These are phyloP conservation scores for Andrena flavipes DNA, from an alignment of 2,888 invertebrate genomes.

Conservation along the genomic window DNA sequence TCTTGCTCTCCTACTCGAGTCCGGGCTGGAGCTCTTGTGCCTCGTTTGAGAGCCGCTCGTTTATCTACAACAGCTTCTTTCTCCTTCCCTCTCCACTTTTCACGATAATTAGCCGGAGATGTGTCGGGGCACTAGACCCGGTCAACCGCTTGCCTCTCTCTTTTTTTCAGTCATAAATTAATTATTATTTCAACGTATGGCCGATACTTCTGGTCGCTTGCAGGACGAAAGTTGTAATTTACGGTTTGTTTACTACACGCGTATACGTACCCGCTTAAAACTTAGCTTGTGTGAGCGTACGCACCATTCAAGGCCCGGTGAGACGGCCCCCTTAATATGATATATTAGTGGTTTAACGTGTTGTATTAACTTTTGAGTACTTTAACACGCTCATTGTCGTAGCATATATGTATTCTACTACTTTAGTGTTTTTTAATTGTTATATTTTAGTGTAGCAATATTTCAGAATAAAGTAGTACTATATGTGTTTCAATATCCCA, in stretches of 20 bases:
- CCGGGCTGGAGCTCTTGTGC: constrained; percentile 24
- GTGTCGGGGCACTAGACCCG: constrained; percentile 11
- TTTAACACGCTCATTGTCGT: neutral
- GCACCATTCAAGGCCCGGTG: too few species aligned
- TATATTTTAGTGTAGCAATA: neutral
- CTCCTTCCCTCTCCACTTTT: constrained; percentile 2
- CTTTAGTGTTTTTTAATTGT: neutral
- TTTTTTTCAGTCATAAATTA: too few species aligned
- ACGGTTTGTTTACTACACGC: too few species aligned
- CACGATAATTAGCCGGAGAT: constrained; percentile 11
- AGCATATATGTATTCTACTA: neutral
- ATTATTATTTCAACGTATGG: too few species aligned
- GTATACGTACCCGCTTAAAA: too few species aligned
- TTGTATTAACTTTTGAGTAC: neutral
- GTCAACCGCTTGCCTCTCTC: neutral
- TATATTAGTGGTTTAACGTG: too few species aligned
- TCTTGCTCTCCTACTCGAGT: constrained; percentile 11
- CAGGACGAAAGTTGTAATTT: too few species aligned
- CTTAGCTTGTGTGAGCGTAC: too few species aligned
- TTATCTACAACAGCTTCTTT: constrained; percentile 45
- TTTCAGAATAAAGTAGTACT: too few species aligned
- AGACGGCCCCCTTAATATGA: too few species aligned
- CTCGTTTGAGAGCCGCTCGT: constrained; percentile 10
- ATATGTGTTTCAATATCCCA: too few species aligned
- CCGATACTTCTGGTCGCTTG: too few species aligned